These are phyloP conservation scores for Aspiorhynchus laticeps DNA, from an alignment of 2,113 vertebrate species.

Conservation along the genomic window DNA sequence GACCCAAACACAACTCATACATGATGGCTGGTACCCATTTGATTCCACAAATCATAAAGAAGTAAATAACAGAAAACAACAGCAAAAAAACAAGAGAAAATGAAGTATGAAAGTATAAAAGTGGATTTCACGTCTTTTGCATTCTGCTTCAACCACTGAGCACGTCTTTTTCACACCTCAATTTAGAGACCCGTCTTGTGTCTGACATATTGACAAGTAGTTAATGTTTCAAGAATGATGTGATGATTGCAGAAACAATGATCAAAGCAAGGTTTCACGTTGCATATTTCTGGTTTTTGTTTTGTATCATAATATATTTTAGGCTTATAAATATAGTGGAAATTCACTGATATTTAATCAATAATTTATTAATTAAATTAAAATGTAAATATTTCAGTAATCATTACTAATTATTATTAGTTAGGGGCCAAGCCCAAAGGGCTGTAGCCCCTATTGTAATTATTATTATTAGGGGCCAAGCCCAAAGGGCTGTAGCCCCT, in stretches of 20 bases:
- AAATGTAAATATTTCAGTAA: no score
- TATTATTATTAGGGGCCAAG: no score
- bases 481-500: no score
- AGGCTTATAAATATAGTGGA: background rate
- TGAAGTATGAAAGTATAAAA: conserved; percentile 28
- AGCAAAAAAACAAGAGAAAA: conserved; percentile 34
- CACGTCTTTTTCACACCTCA: background rate
- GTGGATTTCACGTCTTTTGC: conserved; percentile 35
- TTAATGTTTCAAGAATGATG: background rate
- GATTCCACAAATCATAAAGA: conserved; percentile 53
- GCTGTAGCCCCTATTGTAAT: no score
- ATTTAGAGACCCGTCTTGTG: background rate
- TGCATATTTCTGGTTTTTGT: background rate
- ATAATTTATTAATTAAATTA: background rate
- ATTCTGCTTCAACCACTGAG: background rate
- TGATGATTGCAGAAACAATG: background rate
- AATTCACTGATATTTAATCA: background rate
- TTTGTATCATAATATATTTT: background rate
- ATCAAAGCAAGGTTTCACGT: background rate
- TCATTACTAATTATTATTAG: no score
- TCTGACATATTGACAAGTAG: background rate
- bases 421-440: no score
- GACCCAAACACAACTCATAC: conserved; percentile 35
- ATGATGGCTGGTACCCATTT: conserved; percentile 41
- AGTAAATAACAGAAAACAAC: conserved; percentile 55